phyloP scores from a whole-genome alignment of 2,113 vertebrate species.

The Pomatorhinus ruficollis region DNA sequence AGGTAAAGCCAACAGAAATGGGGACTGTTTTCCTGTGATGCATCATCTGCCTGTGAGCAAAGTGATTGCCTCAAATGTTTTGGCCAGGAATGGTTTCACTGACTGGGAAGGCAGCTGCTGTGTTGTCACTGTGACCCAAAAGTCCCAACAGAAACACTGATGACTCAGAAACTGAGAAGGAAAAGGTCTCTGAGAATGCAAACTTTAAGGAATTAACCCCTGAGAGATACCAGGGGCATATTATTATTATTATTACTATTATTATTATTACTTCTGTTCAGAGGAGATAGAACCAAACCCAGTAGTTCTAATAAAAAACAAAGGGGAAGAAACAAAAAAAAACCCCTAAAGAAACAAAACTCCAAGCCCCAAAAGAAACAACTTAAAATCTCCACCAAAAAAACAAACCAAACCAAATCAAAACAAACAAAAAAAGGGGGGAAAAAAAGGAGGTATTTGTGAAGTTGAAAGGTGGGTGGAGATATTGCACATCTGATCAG shows the following conservation, averaged over 20 bases:
- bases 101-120: neutral
- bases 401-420: neutral
- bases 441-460: fast-evolving
- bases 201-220: neutral
- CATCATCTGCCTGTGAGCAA: neutral
- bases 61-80: fast-evolving
- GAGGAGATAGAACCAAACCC: neutral
- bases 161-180: neutral
- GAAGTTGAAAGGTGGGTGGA: neutral
- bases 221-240: neutral
- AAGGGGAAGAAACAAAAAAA: neutral
- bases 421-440: too few relatives aligned
- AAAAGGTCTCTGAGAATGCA: neutral
- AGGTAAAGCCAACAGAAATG: neutral
- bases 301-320: neutral
- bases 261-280: neutral
- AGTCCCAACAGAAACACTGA: neutral
- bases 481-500: neutral
- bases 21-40: neutral
- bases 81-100: neutral
- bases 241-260: neutral
- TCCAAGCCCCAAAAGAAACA: neutral
- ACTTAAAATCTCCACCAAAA: neutral
- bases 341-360: neutral
- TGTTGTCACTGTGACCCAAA: neutral